Evolutionary conservation across 2,113 vertebrate species (phyloP).

Genomic region (Lasiurus borealis): DNA sequence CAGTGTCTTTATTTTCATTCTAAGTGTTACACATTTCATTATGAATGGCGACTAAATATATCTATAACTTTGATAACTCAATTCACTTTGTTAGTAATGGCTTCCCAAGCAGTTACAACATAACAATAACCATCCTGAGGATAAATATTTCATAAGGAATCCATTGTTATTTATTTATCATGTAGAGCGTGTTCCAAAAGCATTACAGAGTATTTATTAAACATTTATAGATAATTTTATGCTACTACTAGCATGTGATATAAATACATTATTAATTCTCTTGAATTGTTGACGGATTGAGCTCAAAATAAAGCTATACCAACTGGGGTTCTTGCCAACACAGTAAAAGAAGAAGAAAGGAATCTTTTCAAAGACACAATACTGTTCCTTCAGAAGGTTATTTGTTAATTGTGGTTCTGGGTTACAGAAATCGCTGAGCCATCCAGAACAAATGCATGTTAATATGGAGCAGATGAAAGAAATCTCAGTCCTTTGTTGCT

Average conservation of each 20-base stretch:
- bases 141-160: constrained; percentile 88
- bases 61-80: constrained; percentile 87
- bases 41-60: constrained; percentile 82
- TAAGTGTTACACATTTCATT: constrained; percentile 82
- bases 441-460: background rate
- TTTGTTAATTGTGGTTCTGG: background rate
- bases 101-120: constrained; percentile 83
- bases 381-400: constrained; percentile 7
- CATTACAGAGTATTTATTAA: constrained; percentile 90
- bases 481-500: background rate
- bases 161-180: constrained; percentile 90
- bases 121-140: constrained; percentile 84
- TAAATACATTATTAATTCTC: constrained; percentile 89
- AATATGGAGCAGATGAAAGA: constrained; percentile 32
- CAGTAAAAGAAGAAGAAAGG: constrained; percentile 5
- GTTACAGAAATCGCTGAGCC: constrained; percentile 41
- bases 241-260: constrained; percentile 85
- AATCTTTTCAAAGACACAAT: background rate
- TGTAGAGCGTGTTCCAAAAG: constrained; percentile 87
- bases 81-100: constrained; percentile 86
- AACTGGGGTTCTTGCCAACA: constrained; percentile 70
- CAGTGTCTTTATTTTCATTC: constrained; percentile 80
- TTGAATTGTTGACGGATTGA: constrained; percentile 82
- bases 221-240: constrained; percentile 91
- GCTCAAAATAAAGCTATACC: constrained; percentile 77